Conservation (phyloP, 2,113 vertebrate genomes). For the Propithecus coquereli region DNA sequence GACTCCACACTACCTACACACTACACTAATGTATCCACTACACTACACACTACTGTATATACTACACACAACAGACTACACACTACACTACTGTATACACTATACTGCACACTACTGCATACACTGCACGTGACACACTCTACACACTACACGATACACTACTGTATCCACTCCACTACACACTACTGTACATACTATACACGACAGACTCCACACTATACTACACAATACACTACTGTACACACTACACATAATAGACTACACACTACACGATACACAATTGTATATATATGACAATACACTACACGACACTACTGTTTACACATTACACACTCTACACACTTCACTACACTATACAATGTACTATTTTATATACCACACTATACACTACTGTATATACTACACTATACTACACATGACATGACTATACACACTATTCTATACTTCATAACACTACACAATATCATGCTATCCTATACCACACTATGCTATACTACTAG, state of each 20-base stretch:
- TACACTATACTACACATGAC: no score
- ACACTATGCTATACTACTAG: no score
- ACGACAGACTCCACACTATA: neutral
- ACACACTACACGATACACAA: no score
- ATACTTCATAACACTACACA: neutral
- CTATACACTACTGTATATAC: neutral
- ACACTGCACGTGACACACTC: no score
- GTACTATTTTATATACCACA: no score
- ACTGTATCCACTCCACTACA: neutral
- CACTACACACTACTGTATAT: neutral
- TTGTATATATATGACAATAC: no score
- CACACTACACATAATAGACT: neutral
- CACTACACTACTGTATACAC: neutral
- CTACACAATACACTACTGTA: neutral
- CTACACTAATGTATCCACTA: no score
- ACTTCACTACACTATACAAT: neutral
- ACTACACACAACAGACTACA: no score
- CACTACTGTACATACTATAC: rapidly evolving
- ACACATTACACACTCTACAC: no score
- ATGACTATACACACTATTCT: no score
- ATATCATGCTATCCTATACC: neutral
- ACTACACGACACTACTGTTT: no score
- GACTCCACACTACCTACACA: neutral
- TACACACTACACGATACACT: no score
- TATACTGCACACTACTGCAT: neutral